These are phyloP conservation scores for Toxonevra muliebris DNA, from an alignment of 2,888 invertebrate genomes.

Conservation along the genomic window DNA sequence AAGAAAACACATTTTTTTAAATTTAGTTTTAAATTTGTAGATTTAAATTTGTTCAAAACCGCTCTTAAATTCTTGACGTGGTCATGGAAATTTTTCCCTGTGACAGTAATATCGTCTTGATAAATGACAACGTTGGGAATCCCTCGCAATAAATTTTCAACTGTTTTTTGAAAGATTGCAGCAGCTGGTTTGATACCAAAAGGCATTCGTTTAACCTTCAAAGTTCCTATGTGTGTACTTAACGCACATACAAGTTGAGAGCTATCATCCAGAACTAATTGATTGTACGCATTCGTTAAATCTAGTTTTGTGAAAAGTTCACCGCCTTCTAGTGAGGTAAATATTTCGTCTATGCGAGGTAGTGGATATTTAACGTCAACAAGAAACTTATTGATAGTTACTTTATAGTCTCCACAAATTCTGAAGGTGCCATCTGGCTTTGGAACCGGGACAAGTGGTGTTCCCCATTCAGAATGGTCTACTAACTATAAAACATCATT, in stretches of 20 bases:
- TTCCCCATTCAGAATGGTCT: slow-evolving; percentile 14
- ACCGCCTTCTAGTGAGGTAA: slow-evolving; percentile 30
- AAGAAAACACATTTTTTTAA: slow-evolving; percentile 22
- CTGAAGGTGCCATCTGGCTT: slow-evolving; percentile 24
- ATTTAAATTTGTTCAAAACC: slow-evolving; percentile 6
- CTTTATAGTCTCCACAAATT: slow-evolving; percentile 29
- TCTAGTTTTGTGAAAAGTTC: slow-evolving; percentile 45
- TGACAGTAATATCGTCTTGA: slow-evolving; percentile 4
- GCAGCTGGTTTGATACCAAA: slow-evolving; percentile 56
- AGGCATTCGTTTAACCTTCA: slow-evolving; percentile 46
- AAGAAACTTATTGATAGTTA: slow-evolving; percentile 26
- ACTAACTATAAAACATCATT: background rate
- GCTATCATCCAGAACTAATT: slow-evolving; percentile 49
- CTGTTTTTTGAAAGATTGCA: slow-evolving; percentile 52
- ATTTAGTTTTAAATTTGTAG: slow-evolving; percentile 19
- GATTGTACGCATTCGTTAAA: slow-evolving; percentile 52
- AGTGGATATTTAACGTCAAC: slow-evolving; percentile 24
- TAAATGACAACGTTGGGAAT: slow-evolving; percentile 11
- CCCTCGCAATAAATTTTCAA: slow-evolving; percentile 42
- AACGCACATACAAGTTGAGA: slow-evolving; percentile 44
- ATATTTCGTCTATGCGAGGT: slow-evolving; percentile 24
- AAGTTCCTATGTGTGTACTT: slow-evolving; percentile 43
- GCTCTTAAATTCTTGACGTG: slow-evolving; percentile 28
- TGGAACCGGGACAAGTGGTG: slow-evolving; percentile 23
- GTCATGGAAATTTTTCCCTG: slow-evolving; percentile 16